phyloP scores from a whole-genome alignment of 1,140 invertebrate genomes.

The Pogonus chalceus region DNA sequence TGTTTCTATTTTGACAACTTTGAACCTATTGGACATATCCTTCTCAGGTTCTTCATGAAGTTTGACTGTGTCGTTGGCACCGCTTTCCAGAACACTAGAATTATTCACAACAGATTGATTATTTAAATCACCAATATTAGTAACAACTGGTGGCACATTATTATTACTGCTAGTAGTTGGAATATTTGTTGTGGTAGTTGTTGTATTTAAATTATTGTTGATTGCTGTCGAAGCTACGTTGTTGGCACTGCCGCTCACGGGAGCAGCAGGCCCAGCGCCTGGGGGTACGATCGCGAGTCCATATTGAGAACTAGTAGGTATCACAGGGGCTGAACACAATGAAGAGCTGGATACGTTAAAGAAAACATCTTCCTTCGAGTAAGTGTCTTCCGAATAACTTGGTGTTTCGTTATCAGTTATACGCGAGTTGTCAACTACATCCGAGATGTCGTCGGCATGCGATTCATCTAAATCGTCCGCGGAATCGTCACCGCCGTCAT shows the following conservation, averaged over 20 bases:
- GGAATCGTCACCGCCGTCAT: slow-evolving; percentile 83
- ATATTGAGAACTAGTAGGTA: slow-evolving; percentile 74
- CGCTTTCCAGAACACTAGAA: neutral
- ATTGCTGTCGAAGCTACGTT: no score
- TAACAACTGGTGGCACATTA: slow-evolving; percentile 37
- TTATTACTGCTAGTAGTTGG: slow-evolving; percentile 42
- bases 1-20: slow-evolving; percentile 93
- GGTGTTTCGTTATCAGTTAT: slow-evolving; percentile 79
- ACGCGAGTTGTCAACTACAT: slow-evolving; percentile 69
- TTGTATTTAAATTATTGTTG: slow-evolving; percentile 42
- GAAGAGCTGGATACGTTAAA: slow-evolving; percentile 65
- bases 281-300: slow-evolving; percentile 65
- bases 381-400: slow-evolving; percentile 74
- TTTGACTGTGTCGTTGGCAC: neutral
- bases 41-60: neutral
- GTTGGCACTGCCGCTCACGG: slow-evolving; percentile 39
- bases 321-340: slow-evolving; percentile 66
- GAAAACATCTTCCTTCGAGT: slow-evolving; percentile 71
- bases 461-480: slow-evolving; percentile 89
- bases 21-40: slow-evolving; percentile 55
- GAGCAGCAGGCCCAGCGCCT: slow-evolving; percentile 35
- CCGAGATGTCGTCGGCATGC: slow-evolving; percentile 77
- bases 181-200: slow-evolving; percentile 45
- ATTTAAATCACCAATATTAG: slow-evolving; percentile 19
- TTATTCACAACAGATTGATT: neutral